These are phyloP conservation scores for Alcis repandata DNA, from an alignment of 2,888 invertebrate genomes.

Conservation along the genomic window DNA sequence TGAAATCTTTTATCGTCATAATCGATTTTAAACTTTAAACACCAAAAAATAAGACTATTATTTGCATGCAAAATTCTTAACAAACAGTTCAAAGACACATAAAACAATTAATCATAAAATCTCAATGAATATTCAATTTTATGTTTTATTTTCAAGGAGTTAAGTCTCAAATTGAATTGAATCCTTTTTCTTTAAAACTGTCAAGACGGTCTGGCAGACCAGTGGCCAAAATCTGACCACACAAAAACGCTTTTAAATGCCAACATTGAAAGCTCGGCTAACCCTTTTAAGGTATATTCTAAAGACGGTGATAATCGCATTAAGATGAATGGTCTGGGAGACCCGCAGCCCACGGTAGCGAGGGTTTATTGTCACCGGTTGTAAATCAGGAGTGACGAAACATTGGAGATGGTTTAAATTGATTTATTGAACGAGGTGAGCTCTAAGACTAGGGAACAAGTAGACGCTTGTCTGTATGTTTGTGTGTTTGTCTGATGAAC, in stretches of 20 bases:
- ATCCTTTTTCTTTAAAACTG: not conserved
- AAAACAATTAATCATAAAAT: slow-evolving; percentile 31
- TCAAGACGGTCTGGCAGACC: slow-evolving; percentile 20
- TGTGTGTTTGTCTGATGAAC: no score
- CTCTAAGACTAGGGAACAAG: no score
- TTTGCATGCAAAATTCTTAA: slow-evolving; percentile 11
- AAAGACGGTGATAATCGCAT: slow-evolving; percentile 51
- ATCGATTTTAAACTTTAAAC: slow-evolving; percentile 27
- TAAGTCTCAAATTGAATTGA: slow-evolving; percentile 2
- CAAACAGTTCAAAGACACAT: not conserved
- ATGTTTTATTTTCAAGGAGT: not conserved
- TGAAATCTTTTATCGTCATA: not conserved
- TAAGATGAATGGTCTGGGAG: slow-evolving; percentile 46
- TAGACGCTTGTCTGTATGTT: no score
- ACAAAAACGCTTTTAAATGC: slow-evolving; percentile 13
- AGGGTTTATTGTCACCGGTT: slow-evolving; percentile 24
- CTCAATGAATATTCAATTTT: not conserved
- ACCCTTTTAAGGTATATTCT: slow-evolving; percentile 41
- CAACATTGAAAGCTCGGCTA: slow-evolving; percentile 18
- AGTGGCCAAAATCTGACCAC: slow-evolving; percentile 36
- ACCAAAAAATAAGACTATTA: slow-evolving; percentile 6
- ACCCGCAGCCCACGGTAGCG: slow-evolving; percentile 43
- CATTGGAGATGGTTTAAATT: not conserved
- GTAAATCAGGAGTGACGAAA: slow-evolving; percentile 30
- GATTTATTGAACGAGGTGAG: no score